Conservation (phyloP, 2,797 vertebrate genomes). For the Taeniopygia guttata region DNA sequence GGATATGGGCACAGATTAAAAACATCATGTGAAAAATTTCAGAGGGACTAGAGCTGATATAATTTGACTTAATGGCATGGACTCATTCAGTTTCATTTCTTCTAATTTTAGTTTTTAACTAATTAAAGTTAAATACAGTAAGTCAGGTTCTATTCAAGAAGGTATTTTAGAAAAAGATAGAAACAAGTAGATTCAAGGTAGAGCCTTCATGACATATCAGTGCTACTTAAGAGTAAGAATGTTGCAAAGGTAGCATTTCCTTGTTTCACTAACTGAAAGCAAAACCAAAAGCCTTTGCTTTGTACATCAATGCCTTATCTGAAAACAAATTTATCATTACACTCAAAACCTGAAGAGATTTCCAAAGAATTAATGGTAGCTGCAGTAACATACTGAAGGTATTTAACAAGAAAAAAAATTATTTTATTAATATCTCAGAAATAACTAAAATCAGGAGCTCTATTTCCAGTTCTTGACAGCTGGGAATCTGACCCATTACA, state of each 20-base stretch:
- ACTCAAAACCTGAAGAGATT: neutral
- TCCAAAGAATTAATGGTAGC: neutral
- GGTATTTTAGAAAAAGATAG: neutral
- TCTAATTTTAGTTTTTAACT: conserved; percentile 3
- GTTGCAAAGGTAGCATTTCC: neutral
- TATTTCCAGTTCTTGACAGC: neutral
- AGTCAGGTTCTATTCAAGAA: neutral
- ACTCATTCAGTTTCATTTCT: neutral
- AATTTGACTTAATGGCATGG: neutral
- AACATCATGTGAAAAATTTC: neutral
- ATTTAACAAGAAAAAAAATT: neutral
- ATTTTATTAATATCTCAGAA: neutral
- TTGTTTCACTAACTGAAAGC: neutral
- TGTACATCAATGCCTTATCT: neutral
- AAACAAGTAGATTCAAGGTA: neutral
- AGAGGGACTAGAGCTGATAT: neutral
- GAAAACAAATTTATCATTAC: neutral
- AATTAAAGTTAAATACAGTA: neutral
- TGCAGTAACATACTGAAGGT: neutral
- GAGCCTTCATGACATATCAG: neutral
- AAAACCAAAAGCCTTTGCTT: neutral
- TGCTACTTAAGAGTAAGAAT: neutral
- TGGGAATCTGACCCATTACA: neutral
- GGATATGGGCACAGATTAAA: neutral
- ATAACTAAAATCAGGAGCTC: neutral